Evolutionary conservation across 1,140 invertebrate genomes (phyloP).

Genomic region (Diploscapter pachys): DNA sequence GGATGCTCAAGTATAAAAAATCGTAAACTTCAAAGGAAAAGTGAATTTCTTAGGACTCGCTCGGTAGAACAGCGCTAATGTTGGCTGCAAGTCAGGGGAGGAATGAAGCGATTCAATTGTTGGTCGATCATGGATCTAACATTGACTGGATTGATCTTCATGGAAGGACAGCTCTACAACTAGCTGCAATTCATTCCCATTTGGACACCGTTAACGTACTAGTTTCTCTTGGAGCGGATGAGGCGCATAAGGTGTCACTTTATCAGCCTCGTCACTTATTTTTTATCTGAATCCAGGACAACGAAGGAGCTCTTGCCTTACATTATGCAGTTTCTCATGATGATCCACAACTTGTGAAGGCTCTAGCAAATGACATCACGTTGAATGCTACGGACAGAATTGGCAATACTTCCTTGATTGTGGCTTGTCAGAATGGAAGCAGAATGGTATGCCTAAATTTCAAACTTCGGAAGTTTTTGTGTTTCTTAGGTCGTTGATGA

Average conservation of each 20-base stretch:
- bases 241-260: conserved; percentile 26
- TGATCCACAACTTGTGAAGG: conserved; percentile 17
- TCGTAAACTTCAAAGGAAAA: too few species aligned
- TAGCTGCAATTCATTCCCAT: conserved; percentile 32
- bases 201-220: conserved; percentile 38
- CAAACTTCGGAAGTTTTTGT: too few species aligned
- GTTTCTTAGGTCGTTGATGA: conserved; percentile 25
- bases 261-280: too few species aligned
- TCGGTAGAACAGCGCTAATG: conserved; percentile 36
- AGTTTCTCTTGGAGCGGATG: conserved; percentile 36
- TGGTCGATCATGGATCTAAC: conserved; percentile 25
- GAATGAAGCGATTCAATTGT: conserved; percentile 26
- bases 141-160: conserved; percentile 37
- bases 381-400: conserved; percentile 30
- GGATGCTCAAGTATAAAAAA: conserved; percentile 6
- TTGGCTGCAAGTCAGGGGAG: conserved; percentile 37
- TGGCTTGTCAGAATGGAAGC: conserved; percentile 32
- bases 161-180: conserved; percentile 31
- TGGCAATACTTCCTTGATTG: conserved; percentile 33
- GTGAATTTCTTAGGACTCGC: conserved; percentile 4
- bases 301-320: conserved; percentile 39
- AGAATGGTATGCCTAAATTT: neutral
- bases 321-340: conserved; percentile 37
- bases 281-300: conserved; percentile 9
- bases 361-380: conserved; percentile 29